Conservation (phyloP, 2,113 vertebrate species). For the Ibidorhyncha struthersii region DNA sequence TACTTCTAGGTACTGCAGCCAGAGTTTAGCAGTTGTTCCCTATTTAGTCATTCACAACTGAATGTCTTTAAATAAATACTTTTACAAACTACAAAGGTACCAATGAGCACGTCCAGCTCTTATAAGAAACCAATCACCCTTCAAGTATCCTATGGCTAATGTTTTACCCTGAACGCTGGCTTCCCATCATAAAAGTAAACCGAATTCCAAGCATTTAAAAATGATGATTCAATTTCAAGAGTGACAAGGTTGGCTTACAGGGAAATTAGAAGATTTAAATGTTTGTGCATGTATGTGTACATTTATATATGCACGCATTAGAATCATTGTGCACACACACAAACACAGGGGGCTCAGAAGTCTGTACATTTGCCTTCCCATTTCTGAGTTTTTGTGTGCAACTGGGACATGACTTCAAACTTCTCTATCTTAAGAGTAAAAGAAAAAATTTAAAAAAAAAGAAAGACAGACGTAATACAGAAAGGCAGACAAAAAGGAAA, state of each 20-base stretch:
- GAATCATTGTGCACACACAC: background rate
- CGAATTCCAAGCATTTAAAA: constrained; percentile 6
- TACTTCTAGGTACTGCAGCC: background rate
- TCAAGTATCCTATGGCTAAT: background rate
- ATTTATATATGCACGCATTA: background rate
- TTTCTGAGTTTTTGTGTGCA: background rate
- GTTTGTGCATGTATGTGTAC: background rate
- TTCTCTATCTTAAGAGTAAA: background rate
- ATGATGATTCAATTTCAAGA: background rate
- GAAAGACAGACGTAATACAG: background rate
- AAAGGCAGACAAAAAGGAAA: background rate
- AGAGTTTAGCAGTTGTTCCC: constrained; percentile 1
- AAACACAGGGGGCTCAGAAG: background rate
- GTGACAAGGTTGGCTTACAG: background rate
- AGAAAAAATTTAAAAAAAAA: background rate
- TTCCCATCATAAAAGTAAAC: background rate
- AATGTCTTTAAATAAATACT: background rate
- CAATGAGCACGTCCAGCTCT: background rate
- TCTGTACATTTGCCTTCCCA: background rate
- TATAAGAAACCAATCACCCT: background rate
- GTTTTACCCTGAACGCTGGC: background rate
- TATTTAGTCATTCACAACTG: background rate
- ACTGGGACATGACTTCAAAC: background rate
- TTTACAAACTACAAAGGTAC: background rate
- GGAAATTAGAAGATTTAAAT: background rate